Evolutionary conservation across 2,888 invertebrate species (phyloP).

Genomic region (Capitulum mitella): DNA sequence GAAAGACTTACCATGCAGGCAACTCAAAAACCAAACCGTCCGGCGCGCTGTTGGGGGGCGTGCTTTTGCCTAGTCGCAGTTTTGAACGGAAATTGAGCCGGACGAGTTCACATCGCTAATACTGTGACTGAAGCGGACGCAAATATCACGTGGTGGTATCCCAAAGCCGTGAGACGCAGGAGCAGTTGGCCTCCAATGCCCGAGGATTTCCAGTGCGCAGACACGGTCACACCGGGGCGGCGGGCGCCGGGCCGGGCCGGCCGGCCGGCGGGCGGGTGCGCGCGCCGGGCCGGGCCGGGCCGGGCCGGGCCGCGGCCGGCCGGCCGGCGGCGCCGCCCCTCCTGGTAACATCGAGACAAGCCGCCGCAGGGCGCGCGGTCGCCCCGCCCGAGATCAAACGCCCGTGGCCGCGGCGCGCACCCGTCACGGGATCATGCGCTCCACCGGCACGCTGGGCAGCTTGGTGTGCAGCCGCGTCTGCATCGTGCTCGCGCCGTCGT

Average conservation of each 20-base stretch:
- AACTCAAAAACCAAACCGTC: not conserved
- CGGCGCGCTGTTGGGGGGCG: not conserved
- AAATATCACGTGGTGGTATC: slow-evolving; percentile 18
- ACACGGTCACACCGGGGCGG: not conserved
- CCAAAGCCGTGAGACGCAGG: not conserved
- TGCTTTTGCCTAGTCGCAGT: not conserved
- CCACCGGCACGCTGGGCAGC: slow-evolving; percentile 35
- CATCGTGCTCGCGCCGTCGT: slow-evolving; percentile 32
- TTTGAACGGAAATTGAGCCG: slow-evolving; percentile 24
- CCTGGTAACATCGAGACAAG: slow-evolving; percentile 20
- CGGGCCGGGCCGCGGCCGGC: not conserved
- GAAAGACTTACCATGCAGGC: slow-evolving; percentile 13
- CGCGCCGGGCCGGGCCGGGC: not conserved
- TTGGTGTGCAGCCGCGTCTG: slow-evolving; percentile 33
- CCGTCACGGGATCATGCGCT: slow-evolving; percentile 11
- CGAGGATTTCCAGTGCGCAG: not conserved
- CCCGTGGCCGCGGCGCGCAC: slow-evolving; percentile 26
- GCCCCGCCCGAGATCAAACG: slow-evolving; percentile 24
- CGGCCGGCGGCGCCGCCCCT: not conserved
- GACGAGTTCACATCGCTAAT: not conserved
- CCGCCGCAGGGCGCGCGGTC: slow-evolving; percentile 22
- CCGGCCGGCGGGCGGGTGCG: not conserved
- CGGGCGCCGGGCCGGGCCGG: not conserved
- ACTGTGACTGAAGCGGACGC: slow-evolving; percentile 17
- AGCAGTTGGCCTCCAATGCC: not conserved